Percentiles rank a stretch among this genome's conserved stretches.
Conservation (phyloP, 2,113 vertebrate genomes). For the Aphelocoma coerulescens region DNA sequence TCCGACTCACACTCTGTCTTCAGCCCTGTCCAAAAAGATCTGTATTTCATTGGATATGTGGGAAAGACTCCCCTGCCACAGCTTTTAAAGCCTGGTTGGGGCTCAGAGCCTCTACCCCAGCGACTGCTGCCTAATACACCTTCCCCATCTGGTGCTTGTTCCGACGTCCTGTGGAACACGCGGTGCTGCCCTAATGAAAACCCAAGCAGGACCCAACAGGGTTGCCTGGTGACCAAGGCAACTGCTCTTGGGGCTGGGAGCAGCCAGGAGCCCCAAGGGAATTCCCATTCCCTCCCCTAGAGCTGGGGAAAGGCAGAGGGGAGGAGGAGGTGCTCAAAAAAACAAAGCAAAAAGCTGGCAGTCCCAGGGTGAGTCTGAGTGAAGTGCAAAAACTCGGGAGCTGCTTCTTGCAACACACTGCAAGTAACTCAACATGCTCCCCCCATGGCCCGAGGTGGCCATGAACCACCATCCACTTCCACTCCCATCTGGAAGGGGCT, state of each 20-base stretch:
- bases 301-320: background rate
- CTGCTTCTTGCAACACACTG: background rate
- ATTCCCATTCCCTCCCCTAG: background rate
- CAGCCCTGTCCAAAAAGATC: background rate
- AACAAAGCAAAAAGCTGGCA: background rate
- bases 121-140: fast-evolving
- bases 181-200: background rate
- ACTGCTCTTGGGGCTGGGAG: background rate
- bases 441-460: background rate
- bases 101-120: background rate
- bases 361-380: background rate
- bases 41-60: background rate
- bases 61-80: background rate
- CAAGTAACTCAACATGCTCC: fast-evolving
- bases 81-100: background rate
- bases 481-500: background rate
- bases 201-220: background rate
- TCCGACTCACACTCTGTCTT: background rate
- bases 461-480: background rate
- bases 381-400: background rate
- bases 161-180: fast-evolving
- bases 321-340: background rate
- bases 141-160: background rate
- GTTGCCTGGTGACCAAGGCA: background rate
- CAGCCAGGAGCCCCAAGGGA: background rate